phyloP scores from a whole-genome alignment of 2,888 invertebrate genomes.

The Lingula anatina region DNA sequence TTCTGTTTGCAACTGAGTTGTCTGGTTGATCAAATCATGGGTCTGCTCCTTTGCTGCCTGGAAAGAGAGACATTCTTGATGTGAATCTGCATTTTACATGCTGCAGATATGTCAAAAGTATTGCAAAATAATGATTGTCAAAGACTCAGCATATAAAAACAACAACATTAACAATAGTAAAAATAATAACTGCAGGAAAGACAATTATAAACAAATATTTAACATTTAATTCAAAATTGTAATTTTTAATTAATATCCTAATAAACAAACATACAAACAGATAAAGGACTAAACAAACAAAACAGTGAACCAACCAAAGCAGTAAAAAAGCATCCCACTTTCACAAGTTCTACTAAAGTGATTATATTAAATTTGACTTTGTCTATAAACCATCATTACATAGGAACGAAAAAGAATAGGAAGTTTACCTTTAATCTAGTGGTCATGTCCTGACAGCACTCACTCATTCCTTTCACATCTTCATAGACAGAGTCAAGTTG shows the following conservation, averaged over 20 bases:
- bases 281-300: no score
- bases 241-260: no score
- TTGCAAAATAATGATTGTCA: no score
- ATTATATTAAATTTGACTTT: neutral
- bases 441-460: constrained; percentile 84
- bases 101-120: no score
- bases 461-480: constrained; percentile 76
- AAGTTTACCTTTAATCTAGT: constrained; percentile 65
- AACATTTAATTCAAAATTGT: no score
- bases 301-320: neutral
- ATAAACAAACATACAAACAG: no score
- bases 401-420: neutral
- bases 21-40: constrained; percentile 79
- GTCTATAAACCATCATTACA: neutral
- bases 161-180: no score
- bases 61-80: constrained; percentile 9
- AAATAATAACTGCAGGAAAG: no score
- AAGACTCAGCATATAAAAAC: no score
- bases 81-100: no score
- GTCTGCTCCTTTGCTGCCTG: constrained; percentile 56
- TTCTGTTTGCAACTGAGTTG: constrained; percentile 79
- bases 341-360: neutral
- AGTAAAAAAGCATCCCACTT: neutral
- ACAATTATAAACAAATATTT: no score
- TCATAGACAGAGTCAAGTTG: constrained; percentile 70